Evolutionary conservation across 1,140 invertebrate genomes (phyloP).

Genomic region (Aethina tumida): DNA sequence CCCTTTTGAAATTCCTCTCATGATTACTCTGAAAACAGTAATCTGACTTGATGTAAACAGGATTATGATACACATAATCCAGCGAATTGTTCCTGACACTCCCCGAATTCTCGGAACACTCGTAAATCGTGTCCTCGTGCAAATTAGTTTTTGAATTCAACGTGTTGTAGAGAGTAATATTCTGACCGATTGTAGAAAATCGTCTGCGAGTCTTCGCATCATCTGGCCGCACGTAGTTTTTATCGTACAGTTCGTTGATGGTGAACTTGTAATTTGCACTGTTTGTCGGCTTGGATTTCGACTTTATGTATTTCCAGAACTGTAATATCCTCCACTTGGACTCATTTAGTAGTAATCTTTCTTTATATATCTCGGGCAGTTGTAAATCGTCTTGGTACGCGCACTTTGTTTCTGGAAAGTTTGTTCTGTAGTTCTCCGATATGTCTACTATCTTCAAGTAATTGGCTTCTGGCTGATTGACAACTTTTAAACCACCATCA

Average conservation of each 20-base stretch:
- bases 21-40: conserved; percentile 17
- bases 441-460: conserved; percentile 22
- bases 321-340: conserved; percentile 8
- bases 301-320: conserved; percentile 22
- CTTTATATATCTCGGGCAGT: conserved; percentile 23
- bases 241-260: conserved; percentile 20
- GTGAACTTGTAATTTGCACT: conserved; percentile 23
- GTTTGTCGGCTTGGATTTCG: conserved; percentile 13
- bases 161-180: conserved; percentile 26
- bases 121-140: conserved; percentile 31
- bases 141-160: conserved; percentile 28
- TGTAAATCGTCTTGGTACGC: conserved; percentile 13
- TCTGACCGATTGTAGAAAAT: conserved; percentile 7
- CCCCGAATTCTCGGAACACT: conserved; percentile 31
- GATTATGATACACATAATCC: conserved; percentile 29
- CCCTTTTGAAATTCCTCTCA: conserved; percentile 9
- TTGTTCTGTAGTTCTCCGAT: conserved; percentile 27
- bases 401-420: conserved; percentile 16
- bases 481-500: conserved; percentile 1
- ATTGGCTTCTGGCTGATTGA: conserved; percentile 7
- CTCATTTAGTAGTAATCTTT: conserved; percentile 15
- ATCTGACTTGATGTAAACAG: conserved; percentile 22
- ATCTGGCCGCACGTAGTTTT: neutral
- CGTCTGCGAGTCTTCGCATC: neutral
- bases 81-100: conserved; percentile 19